Evolutionary conservation across 1,140 invertebrate species (phyloP).

Genomic region (Bombus superbus): DNA sequence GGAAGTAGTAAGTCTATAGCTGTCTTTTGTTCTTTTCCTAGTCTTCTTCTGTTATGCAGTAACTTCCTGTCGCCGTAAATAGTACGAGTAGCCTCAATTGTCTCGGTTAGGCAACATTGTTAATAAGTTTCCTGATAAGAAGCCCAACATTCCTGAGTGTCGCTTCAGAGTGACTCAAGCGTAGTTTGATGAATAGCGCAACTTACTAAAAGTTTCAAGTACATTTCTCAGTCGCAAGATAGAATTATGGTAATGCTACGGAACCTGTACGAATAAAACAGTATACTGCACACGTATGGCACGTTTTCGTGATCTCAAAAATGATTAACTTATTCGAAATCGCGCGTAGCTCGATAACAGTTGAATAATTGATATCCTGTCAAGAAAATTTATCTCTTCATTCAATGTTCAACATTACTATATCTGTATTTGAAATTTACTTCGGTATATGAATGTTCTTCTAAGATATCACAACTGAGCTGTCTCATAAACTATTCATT

Average conservation of each 20-base stretch:
- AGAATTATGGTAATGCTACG: not conserved
- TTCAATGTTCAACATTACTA: not conserved
- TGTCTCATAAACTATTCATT: too few species aligned
- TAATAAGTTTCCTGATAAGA: conserved; percentile 32
- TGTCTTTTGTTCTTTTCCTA: conserved; percentile 18
- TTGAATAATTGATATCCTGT: not conserved
- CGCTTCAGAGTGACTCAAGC: not conserved
- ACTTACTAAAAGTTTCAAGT: not conserved
- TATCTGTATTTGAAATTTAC: too few species aligned
- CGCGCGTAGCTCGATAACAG: not conserved
- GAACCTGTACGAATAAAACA: not conserved
- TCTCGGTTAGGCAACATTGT: conserved; percentile 33
- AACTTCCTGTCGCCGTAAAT: conserved; percentile 18
- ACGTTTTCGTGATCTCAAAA: not conserved
- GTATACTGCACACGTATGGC: not conserved
- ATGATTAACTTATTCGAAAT: not conserved
- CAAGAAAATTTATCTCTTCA: not conserved
- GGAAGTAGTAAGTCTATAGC: not conserved
- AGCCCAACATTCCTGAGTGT: conserved; percentile 15
- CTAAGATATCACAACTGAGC: too few species aligned
- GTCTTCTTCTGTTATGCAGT: conserved; percentile 24
- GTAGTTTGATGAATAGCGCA: not conserved
- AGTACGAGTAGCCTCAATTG: conserved; percentile 31
- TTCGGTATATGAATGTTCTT: too few species aligned
- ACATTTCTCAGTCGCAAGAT: not conserved